Evolutionary conservation across 2,113 vertebrate genomes (phyloP).

Genomic region (Pygoscelis antarcticus): DNA sequence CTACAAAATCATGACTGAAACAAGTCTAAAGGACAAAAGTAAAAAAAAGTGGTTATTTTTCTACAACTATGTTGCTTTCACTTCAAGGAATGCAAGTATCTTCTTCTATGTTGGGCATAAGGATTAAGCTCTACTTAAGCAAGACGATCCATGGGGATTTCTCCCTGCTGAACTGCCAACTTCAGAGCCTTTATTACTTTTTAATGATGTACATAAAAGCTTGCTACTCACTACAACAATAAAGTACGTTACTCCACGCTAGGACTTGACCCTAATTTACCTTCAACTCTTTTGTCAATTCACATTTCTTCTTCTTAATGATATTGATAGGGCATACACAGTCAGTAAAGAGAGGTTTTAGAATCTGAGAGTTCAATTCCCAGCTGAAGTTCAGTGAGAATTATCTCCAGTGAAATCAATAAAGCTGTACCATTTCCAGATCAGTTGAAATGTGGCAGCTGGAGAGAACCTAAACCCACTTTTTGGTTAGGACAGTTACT

Average conservation of each 20-base stretch:
- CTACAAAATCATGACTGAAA: not conserved
- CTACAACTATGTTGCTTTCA: not conserved
- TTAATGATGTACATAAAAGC: not conserved
- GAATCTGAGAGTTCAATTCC: not conserved
- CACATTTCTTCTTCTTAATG: not conserved
- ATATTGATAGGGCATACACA: not conserved
- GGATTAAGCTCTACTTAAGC: not conserved
- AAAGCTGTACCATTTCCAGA: not conserved
- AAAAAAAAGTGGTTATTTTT: not conserved
- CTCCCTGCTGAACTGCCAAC: not conserved
- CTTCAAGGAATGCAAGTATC: not conserved
- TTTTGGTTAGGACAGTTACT: not conserved
- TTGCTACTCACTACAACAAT: not conserved
- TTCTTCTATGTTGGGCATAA: not conserved
- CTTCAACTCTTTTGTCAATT: not conserved
- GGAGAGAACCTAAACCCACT: not conserved
- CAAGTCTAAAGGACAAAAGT: not conserved
- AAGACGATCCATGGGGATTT: not conserved
- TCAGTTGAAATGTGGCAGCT: not conserved
- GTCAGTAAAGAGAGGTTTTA: not conserved
- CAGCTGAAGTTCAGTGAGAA: not conserved
- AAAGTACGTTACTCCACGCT: not conserved
- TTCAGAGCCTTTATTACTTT: not conserved
- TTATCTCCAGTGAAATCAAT: not conserved
- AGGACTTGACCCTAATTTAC: not conserved